These are phyloP conservation scores for Labroides dimidiatus DNA, from an alignment of 2,797 vertebrate genomes.

Conservation along the genomic window DNA sequence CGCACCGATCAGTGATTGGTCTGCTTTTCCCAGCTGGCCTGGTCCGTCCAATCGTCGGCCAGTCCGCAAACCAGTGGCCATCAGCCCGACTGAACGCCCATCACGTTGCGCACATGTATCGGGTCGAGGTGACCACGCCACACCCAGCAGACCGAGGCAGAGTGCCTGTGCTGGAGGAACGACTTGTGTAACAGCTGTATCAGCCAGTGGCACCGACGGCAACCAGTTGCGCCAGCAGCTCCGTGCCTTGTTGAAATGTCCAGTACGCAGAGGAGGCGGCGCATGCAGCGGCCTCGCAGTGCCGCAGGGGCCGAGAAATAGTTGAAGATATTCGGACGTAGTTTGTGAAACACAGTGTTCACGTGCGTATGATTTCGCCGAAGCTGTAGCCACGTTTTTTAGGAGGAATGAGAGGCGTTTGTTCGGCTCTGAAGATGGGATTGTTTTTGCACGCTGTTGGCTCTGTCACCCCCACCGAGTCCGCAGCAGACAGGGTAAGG, in stretches of 20 bases:
- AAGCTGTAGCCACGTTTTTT: constrained; percentile 22
- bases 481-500: constrained; percentile 81
- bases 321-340: constrained; percentile 25
- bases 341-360: constrained; percentile 31
- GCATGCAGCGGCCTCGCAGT: constrained; percentile 63
- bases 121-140: constrained; percentile 73
- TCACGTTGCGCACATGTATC: constrained; percentile 82
- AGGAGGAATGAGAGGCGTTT: constrained; percentile 74
- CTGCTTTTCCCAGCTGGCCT: constrained; percentile 4
- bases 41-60: constrained; percentile 56
- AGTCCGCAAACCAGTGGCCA: constrained; percentile 68
- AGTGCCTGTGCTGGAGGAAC: constrained; percentile 41
- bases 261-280: constrained; percentile 70
- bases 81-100: constrained; percentile 42
- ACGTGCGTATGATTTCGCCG: constrained; percentile 42
- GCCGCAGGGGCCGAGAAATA: constrained; percentile 44
- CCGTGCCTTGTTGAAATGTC: constrained; percentile 58
- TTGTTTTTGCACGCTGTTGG: constrained; percentile 82
- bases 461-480: constrained; percentile 80
- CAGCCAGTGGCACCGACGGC: constrained; percentile 55
- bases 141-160: constrained; percentile 65
- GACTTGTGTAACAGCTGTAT: constrained; percentile 77
- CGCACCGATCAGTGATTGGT: constrained; percentile 73
- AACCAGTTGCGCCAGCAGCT: constrained; percentile 57
- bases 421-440: constrained; percentile 78